Evolutionary conservation across 2,888 invertebrate species (phyloP).

Genomic region (Philonicus albiceps): DNA sequence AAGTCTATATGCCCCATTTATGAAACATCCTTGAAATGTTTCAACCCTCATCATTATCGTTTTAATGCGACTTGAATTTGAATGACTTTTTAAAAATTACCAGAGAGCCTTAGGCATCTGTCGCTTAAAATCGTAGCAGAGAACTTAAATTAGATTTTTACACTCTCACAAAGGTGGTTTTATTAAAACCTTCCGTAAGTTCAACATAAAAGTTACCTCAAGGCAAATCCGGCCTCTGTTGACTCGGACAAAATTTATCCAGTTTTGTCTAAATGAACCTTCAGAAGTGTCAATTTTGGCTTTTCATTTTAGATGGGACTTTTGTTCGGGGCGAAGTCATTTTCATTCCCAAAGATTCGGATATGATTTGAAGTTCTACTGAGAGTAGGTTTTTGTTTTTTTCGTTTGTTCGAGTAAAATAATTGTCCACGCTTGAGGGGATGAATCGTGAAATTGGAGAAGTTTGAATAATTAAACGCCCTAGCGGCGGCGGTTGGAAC

Average conservation of each 20-base stretch:
- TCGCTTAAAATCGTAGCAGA: background rate
- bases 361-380: background rate
- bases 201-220: background rate
- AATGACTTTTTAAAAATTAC: background rate
- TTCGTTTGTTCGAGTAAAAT: background rate
- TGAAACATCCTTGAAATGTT: background rate
- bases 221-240: background rate
- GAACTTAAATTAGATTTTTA: conserved; percentile 20
- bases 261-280: background rate
- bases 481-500: background rate
- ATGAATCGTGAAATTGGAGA: background rate
- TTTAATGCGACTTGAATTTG: background rate
- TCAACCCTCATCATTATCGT: background rate
- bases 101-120: background rate
- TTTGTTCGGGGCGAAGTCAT: background rate
- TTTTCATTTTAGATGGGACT: background rate
- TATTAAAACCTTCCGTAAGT: conserved; percentile 4
- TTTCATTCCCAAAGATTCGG: background rate
- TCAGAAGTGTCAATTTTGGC: background rate
- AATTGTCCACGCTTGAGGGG: background rate
- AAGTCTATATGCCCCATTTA: too few relatives aligned
- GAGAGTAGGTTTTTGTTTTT: background rate
- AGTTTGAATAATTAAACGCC: background rate
- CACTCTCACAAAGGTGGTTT: background rate
- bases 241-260: background rate